Evolutionary conservation across 2,888 invertebrate species (phyloP).

Genomic region (Flexamia atlantica): DNA sequence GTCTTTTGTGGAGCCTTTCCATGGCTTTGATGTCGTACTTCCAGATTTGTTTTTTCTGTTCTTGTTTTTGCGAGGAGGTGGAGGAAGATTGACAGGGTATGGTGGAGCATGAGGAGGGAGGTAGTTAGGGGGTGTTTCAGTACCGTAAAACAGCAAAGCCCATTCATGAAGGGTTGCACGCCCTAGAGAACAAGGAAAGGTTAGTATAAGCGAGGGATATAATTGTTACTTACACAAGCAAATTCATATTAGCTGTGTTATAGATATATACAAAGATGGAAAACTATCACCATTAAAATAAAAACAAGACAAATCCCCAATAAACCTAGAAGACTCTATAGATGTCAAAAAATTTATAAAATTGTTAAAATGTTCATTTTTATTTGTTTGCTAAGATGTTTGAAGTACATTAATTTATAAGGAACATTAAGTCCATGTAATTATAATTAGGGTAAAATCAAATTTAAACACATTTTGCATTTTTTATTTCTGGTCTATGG

Average conservation of each 20-base stretch:
- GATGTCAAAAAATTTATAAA: no score
- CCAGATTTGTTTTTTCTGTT: conserved; percentile 78
- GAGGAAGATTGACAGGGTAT: conserved; percentile 64
- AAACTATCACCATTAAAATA: background rate
- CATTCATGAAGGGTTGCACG: conserved; percentile 94
- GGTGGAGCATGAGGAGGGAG: conserved; percentile 68
- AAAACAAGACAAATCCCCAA: background rate
- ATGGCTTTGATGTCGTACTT: conserved; percentile 77
- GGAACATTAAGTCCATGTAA: no score
- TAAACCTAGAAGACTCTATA: no score
- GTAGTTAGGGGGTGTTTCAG: conserved; percentile 77
- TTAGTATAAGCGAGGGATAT: conserved; percentile 65
- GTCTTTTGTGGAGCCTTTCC: conserved; percentile 54
- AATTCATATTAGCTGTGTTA: background rate
- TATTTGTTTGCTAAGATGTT: no score
- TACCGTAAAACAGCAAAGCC: conserved; percentile 96
- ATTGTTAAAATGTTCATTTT: no score
- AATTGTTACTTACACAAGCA: conserved; percentile 2
- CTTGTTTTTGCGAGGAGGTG: conserved; percentile 75
- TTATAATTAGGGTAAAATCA: no score
- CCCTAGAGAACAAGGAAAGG: conserved; percentile 78
- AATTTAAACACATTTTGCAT: no score
- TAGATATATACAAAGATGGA: background rate
- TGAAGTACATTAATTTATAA: no score
- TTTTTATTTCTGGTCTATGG: no score